Base-by-base conservation (phyloP, 2,888 invertebrate genomes). In the Corbicula japonica region DNA sequence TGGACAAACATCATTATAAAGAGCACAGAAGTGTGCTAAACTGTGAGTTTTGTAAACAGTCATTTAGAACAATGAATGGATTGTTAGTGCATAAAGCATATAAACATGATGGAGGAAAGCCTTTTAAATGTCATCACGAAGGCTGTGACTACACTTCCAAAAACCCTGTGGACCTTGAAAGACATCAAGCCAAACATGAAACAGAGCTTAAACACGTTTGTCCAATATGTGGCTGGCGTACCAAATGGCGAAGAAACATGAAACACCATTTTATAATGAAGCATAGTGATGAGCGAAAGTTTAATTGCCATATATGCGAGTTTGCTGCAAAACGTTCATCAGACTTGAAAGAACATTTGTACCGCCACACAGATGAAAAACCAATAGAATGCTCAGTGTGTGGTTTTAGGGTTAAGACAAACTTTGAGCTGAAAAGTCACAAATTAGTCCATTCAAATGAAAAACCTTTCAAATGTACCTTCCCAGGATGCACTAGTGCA, bases 381-480 rank as follows among this genome's bases (percentile, higher is more conserved):
- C 88, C 87, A n/a, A 82, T 87, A 6, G 48, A 76, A 30, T 90
- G 90, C 71, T 72, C 83, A 41, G 44, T 65, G 30, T 90, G 90
- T 81, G 86, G 87, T 1, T 90, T 89, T 72, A 46, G 83, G 28
- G 87, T 88, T 54, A 90, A 89, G 71, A 88, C 86, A 18, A 88
- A 87, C 54, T 89, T 79, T 80, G 90, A 90, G 62, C 70, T 90
- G 1, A 81, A 75, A 34, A 86, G 86, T 74, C 90, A 90, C 70
- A 84, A 83, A 75, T 70, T 88, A 8, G 86, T 81, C 34, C 90
- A 90, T 69, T 84, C 83, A 50, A 66, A 85, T 74, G 81, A 82
- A 2, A 78, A 86, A 58, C 76, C 83, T 12, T 89, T 83, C 62
- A 61, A 79, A 58, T 90, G 90, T 65, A 86, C 83, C 8, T 77